phyloP scores from a whole-genome alignment of 2,888 invertebrate species.

The Bugula neritina region DNA sequence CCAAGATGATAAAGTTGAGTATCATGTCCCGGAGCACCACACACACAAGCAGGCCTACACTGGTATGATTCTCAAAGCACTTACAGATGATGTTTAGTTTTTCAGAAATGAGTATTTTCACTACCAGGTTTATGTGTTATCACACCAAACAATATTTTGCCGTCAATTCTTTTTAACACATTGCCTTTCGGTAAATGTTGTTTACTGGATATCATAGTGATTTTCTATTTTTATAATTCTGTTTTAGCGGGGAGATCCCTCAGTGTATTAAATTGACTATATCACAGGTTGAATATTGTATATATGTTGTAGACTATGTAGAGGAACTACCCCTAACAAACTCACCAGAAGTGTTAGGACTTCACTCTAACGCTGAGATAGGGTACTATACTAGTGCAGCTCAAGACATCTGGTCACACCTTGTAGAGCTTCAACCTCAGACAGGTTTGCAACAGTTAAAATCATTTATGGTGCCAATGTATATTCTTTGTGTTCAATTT shows the following conservation, averaged over 20 bases:
- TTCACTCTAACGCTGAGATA: constrained; percentile 30
- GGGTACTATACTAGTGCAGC: constrained; percentile 30
- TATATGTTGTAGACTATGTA: constrained; percentile 29
- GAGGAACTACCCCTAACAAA: constrained; percentile 30
- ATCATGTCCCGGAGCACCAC: constrained; percentile 28
- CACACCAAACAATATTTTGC: no score
- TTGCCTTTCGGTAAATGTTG: no score
- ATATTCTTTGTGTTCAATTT: not conserved
- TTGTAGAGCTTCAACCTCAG: constrained; percentile 30
- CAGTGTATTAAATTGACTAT: no score
- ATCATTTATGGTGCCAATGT: not conserved
- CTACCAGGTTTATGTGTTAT: no score
- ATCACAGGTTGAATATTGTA: no score
- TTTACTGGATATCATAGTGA: no score
- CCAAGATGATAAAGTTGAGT: constrained; percentile 28
- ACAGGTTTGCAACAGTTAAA: constrained; percentile 28
- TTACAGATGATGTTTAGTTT: no score
- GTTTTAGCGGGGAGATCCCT: no score
- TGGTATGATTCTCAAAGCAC: constrained; percentile 21
- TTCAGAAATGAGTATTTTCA: no score
- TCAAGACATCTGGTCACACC: constrained; percentile 29
- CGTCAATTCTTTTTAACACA: no score
- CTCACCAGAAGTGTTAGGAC: constrained; percentile 30
- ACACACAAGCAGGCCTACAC: constrained; percentile 29
- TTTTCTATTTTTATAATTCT: no score